These are phyloP conservation scores for Silurus aristotelis DNA, from an alignment of 2,797 vertebrate species.

Conservation along the genomic window DNA sequence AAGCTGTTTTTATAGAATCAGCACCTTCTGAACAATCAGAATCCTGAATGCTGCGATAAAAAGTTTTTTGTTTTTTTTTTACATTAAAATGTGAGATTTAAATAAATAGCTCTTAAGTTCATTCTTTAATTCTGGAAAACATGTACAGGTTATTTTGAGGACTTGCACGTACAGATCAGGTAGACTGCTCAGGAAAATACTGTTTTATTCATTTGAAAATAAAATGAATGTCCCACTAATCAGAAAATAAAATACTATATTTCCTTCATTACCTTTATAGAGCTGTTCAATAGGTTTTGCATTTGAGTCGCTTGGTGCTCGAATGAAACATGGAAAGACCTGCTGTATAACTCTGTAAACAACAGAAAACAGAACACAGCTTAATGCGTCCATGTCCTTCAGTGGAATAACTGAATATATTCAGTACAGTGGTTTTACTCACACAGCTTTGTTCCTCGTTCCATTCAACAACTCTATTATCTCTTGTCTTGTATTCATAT, in stretches of 20 bases:
- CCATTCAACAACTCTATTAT: constrained; percentile 83
- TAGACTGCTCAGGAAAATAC: no score
- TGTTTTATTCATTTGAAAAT: no score
- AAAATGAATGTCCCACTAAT: neutral
- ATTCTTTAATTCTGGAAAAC: no score
- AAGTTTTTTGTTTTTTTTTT: no score
- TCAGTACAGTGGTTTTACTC: constrained; percentile 65
- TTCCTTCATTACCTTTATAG: constrained; percentile 70
- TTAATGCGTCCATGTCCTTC: neutral
- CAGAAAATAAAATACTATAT: neutral
- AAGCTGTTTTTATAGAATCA: no score
- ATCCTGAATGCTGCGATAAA: no score
- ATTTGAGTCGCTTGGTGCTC: constrained; percentile 89
- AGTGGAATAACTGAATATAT: neutral
- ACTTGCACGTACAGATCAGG: no score
- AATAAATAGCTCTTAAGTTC: no score
- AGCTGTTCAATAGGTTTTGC: constrained; percentile 86
- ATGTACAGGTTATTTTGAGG: no score
- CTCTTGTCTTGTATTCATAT: constrained; percentile 69
- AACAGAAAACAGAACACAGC: constrained; percentile 41
- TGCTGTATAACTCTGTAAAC: constrained; percentile 77
- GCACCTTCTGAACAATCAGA: no score
- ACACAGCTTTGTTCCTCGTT: constrained; percentile 78
- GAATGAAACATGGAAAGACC: constrained; percentile 87
- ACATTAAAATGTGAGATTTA: no score